Percentiles rank a stretch among this genome's conserved stretches.
phyloP scores from a whole-genome alignment of 2,797 vertebrate species.

The Tokudaia muenninki region DNA sequence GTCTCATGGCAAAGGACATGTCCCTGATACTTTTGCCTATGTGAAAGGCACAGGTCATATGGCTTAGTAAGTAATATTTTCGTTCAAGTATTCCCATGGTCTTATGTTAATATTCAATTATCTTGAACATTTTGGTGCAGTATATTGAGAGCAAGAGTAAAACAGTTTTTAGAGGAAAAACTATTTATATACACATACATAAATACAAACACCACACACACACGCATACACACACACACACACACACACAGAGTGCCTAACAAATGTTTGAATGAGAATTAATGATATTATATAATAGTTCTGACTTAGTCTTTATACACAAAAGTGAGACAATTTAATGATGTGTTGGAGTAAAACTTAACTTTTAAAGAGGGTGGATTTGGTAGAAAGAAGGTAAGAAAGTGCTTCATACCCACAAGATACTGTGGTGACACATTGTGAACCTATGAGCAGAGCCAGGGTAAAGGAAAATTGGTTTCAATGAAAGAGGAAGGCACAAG shows the following conservation, averaged over 20 bases:
- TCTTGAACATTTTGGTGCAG: background rate
- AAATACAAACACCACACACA: background rate
- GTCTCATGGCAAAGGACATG: background rate
- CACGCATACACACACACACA: background rate
- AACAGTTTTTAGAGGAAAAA: background rate
- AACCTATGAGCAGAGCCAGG: background rate
- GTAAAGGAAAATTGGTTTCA: background rate
- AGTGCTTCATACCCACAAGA: background rate
- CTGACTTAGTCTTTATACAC: background rate
- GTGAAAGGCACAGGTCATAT: background rate
- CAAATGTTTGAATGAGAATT: background rate
- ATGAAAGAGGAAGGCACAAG: background rate
- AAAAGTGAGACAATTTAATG: background rate
- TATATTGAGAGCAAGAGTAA: background rate
- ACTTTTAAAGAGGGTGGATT: slow-evolving; percentile 29
- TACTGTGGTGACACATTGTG: background rate
- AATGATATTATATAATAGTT: background rate
- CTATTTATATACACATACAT: background rate
- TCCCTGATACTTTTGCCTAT: background rate
- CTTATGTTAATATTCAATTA: background rate
- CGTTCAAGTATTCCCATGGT: background rate
- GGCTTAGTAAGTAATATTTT: background rate
- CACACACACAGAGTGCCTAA: background rate
- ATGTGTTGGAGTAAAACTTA: slow-evolving; percentile 28
- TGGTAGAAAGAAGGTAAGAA: background rate